These are phyloP conservation scores for Sorex araneus DNA, from an alignment of 2,113 vertebrate genomes.

Conservation along the genomic window DNA sequence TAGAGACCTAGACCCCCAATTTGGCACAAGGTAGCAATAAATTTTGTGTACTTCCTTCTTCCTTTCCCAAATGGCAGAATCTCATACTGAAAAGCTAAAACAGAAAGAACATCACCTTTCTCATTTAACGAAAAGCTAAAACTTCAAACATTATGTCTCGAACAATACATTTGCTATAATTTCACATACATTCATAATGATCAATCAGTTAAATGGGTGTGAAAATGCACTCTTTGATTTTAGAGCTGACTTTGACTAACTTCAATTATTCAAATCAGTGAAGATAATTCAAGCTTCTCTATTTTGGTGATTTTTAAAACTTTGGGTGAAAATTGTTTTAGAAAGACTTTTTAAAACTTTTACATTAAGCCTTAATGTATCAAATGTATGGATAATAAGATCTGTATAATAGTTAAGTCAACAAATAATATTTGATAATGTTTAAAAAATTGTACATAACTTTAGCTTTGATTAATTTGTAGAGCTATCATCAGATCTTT, in stretches of 20 bases:
- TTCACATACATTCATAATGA: not conserved
- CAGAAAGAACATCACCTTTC: conserved; percentile 36
- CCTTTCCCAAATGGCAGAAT: conserved; percentile 40
- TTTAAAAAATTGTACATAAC: not conserved
- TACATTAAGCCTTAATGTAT: not conserved
- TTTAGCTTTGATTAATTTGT: conserved; percentile 27
- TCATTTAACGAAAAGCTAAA: not conserved
- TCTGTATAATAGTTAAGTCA: conserved; percentile 14
- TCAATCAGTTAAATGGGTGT: not conserved
- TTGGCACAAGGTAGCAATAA: conserved; percentile 41
- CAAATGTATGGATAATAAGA: not conserved
- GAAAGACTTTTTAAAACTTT: not conserved
- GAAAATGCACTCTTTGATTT: not conserved
- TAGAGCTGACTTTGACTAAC: conserved; percentile 6
- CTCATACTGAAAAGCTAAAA: conserved; percentile 16
- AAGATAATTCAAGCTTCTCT: not conserved
- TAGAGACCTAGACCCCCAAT: conserved; percentile 48
- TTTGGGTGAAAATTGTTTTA: not conserved
- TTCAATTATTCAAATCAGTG: conserved; percentile 34
- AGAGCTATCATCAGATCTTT: not conserved
- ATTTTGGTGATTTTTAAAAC: not conserved
- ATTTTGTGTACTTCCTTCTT: conserved; percentile 19
- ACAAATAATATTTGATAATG: conserved; percentile 35
- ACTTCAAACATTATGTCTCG: not conserved
- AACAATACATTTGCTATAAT: conserved; percentile 2